phyloP scores from a whole-genome alignment of 64 coral and sea anemone species.

The Acropora yongei region DNA sequence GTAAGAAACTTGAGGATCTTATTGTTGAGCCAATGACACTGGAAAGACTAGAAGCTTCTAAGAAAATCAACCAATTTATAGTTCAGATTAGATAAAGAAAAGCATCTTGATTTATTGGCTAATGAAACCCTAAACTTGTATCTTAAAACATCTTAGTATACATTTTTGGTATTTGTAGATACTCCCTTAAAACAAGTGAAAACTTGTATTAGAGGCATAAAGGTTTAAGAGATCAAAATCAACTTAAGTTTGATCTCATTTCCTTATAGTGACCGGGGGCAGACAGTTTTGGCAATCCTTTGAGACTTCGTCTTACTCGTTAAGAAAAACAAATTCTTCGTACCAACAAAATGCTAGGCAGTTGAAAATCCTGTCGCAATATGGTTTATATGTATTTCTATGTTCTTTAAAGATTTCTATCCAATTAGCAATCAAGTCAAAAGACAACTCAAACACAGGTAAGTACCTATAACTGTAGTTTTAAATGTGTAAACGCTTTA shows the following conservation, averaged over 20 bases:
- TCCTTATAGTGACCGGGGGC: too few species aligned
- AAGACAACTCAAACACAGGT: not conserved
- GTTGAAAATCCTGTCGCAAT: too few species aligned
- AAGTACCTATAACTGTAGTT: not conserved
- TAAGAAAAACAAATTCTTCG: not conserved
- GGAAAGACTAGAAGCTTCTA: constrained; percentile 62
- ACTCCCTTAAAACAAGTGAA: not conserved
- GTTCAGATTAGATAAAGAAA: constrained; percentile 76
- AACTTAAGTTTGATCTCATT: too few species aligned
- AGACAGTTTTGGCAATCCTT: too few species aligned
- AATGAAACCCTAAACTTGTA: constrained; percentile 9
- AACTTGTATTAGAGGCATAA: not conserved
- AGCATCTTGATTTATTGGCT: constrained; percentile 58
- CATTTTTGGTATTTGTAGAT: not conserved
- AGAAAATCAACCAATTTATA: constrained; percentile 57
- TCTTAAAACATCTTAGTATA: not conserved
- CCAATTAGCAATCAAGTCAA: too few species aligned
- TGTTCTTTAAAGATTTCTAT: too few species aligned
- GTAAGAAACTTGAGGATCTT: constrained; percentile 71
- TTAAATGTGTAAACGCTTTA: not conserved
- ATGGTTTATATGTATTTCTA: too few species aligned
- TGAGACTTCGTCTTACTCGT: too few species aligned
- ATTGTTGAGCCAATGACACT: constrained; percentile 70
- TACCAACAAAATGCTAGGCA: not conserved
- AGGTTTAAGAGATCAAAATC: too few species aligned